Conservation (phyloP, 2,113 vertebrate genomes). For the Mustelus asterias region DNA sequence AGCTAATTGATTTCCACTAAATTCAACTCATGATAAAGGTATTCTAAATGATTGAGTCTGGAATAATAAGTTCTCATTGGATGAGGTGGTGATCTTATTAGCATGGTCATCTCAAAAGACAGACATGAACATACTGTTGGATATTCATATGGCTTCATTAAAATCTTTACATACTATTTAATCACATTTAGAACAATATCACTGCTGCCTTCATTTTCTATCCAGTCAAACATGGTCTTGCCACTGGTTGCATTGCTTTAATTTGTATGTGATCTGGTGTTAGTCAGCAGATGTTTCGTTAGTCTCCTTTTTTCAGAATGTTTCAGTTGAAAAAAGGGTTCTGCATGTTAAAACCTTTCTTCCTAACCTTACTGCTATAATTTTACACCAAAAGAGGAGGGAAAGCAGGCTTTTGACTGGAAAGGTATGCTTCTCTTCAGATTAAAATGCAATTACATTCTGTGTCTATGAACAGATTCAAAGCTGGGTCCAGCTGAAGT, state of each 20-base stretch:
- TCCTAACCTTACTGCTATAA: not conserved
- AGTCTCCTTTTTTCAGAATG: too few species aligned
- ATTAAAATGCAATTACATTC: slow-evolving; percentile 25
- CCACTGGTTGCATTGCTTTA: not conserved
- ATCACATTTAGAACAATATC: not conserved
- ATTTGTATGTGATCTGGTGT: not conserved
- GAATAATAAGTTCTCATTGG: not conserved
- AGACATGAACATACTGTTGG: not conserved
- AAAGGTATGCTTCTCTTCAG: slow-evolving; percentile 16
- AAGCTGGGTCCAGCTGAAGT: slow-evolving; percentile 93
- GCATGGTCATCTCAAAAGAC: not conserved
- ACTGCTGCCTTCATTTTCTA: not conserved
- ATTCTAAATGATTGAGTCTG: not conserved
- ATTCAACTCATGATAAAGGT: not conserved
- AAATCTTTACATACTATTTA: not conserved
- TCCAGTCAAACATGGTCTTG: not conserved
- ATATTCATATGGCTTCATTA: not conserved
- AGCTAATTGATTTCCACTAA: not conserved
- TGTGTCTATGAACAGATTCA: slow-evolving; percentile 65
- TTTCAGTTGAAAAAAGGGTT: not conserved
- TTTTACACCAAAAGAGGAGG: not conserved
- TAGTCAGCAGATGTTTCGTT: not conserved
- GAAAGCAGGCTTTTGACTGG: not conserved
- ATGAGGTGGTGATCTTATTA: not conserved
- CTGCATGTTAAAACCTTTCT: not conserved